These are phyloP conservation scores for Philantomba maxwellii DNA, from an alignment of 2,113 vertebrate species.

Conservation along the genomic window DNA sequence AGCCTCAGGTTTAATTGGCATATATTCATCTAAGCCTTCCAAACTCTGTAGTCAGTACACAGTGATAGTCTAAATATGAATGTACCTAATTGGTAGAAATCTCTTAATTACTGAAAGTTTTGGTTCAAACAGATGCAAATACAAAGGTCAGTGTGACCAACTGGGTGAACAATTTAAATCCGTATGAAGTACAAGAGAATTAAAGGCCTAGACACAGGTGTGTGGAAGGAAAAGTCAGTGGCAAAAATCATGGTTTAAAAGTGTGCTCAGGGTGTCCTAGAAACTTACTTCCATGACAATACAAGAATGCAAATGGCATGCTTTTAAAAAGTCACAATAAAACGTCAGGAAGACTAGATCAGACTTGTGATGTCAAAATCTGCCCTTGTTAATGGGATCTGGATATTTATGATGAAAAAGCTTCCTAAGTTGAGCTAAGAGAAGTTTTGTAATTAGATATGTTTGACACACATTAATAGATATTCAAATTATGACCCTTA, in stretches of 20 bases:
- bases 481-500: neutral
- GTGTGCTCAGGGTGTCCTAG: neutral
- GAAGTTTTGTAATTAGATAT: neutral
- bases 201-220: conserved; percentile 55
- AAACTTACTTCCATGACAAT: neutral
- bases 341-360: conserved; percentile 6
- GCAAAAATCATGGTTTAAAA: conserved; percentile 22
- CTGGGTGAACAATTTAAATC: conserved; percentile 49
- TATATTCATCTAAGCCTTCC: conserved; percentile 11
- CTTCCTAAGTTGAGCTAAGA: neutral
- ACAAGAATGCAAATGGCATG: neutral
- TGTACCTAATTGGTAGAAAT: conserved; percentile 58
- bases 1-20: conserved; percentile 19
- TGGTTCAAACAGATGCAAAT: conserved; percentile 45
- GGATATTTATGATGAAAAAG: neutral
- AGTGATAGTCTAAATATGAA: conserved; percentile 46
- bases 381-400: conserved; percentile 2
- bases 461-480: neutral
- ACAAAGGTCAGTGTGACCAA: conserved; percentile 61
- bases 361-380: neutral
- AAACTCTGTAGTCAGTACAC: neutral
- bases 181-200: neutral
- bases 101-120: conserved; percentile 67
- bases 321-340: conserved; percentile 40
- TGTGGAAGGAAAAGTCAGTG: neutral